Conservation (phyloP, 2,888 invertebrate genomes). For the Erynnis tages region DNA sequence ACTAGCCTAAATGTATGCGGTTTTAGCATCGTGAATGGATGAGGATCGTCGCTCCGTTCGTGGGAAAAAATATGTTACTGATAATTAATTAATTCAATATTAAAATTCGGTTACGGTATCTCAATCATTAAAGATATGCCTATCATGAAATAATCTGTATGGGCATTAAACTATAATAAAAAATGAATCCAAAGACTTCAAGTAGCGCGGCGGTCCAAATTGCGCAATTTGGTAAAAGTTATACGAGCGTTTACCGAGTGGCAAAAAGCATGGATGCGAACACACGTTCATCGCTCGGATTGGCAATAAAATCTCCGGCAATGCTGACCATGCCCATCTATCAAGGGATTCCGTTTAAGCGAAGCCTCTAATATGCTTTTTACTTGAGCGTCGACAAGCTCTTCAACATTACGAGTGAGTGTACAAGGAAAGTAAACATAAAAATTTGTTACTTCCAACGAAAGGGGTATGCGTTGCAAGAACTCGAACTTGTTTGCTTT, state of each 20-base stretch:
- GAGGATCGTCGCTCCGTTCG: slow-evolving; percentile 55
- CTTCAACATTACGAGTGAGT: slow-evolving; percentile 7
- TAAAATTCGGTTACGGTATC: slow-evolving; percentile 40
- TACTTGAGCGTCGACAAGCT: slow-evolving; percentile 20
- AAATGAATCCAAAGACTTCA: slow-evolving; percentile 46
- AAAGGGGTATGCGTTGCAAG: neutral
- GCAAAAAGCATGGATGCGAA: slow-evolving; percentile 59
- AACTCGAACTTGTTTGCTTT: slow-evolving; percentile 3
- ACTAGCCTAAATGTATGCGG: slow-evolving; percentile 61
- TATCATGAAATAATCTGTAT: slow-evolving; percentile 39
- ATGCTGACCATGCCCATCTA: slow-evolving; percentile 52
- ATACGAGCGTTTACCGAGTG: slow-evolving; percentile 56
- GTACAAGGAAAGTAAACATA: neutral
- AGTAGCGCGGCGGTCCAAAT: slow-evolving; percentile 46
- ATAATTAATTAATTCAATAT: slow-evolving; percentile 19
- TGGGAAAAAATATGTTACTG: slow-evolving; percentile 54
- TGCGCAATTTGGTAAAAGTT: slow-evolving; percentile 65
- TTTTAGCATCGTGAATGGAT: slow-evolving; percentile 65
- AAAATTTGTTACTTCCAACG: slow-evolving; percentile 1
- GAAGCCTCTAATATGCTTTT: slow-evolving; percentile 42
- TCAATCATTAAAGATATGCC: neutral
- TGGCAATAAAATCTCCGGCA: slow-evolving; percentile 51
- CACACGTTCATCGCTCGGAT: slow-evolving; percentile 43
- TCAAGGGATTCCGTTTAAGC: slow-evolving; percentile 40
- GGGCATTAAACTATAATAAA: slow-evolving; percentile 35